Conservation (phyloP, 2,797 vertebrate genomes). For the Carcharodon carcharias region DNA sequence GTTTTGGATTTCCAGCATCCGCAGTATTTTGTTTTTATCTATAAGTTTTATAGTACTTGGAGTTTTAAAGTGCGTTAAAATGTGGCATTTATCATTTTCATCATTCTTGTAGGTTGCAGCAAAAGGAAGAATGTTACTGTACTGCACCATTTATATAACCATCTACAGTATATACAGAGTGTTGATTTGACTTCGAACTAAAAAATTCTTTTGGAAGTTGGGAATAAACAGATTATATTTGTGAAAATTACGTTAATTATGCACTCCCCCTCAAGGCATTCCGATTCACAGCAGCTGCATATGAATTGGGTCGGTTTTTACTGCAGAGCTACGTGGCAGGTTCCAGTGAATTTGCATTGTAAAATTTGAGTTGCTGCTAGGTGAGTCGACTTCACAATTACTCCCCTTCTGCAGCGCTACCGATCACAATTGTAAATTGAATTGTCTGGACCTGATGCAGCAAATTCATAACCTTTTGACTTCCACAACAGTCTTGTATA, state of each 20-base stretch:
- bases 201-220: not conserved
- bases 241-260: not conserved
- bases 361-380: not conserved
- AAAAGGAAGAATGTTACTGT: not conserved
- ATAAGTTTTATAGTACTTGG: not conserved
- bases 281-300: not conserved
- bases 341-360: not conserved
- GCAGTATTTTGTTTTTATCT: too few relatives aligned
- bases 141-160: not conserved
- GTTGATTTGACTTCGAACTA: not conserved
- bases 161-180: not conserved
- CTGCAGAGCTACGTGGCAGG: not conserved
- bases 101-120: not conserved
- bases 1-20: too few relatives aligned
- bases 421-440: not conserved
- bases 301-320: not conserved
- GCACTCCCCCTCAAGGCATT: not conserved
- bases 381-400: not conserved
- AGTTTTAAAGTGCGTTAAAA: not conserved
- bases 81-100: not conserved
- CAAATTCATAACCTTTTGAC: not conserved
- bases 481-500: not conserved
- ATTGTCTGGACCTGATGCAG: not conserved
- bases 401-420: not conserved
- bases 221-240: not conserved